phyloP scores from a whole-genome alignment of 2,113 vertebrate genomes.

The Sinosuthora webbiana region DNA sequence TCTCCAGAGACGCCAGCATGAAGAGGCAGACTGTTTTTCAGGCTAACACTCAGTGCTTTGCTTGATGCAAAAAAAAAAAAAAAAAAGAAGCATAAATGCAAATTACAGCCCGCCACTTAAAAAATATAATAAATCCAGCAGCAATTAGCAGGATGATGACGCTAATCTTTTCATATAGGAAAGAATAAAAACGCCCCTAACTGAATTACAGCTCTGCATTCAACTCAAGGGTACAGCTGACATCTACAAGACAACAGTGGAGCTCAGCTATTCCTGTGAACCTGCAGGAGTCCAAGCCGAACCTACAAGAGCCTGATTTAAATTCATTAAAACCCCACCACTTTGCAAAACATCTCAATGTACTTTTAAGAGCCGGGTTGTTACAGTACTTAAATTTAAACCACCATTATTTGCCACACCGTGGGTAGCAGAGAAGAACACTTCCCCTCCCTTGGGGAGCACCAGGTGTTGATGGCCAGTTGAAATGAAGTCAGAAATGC shows the following conservation, averaged over 20 bases:
- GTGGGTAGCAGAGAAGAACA: neutral
- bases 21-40: conserved; percentile 62
- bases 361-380: neutral
- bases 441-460: neutral
- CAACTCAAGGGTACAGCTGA: conserved; percentile 60
- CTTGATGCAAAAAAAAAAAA: conserved; percentile 49
- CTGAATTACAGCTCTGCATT: conserved; percentile 68
- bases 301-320: neutral
- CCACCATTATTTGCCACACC: neutral
- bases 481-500: neutral
- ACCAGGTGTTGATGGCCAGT: neutral
- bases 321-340: neutral
- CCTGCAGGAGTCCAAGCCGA: neutral
- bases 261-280: conserved; percentile 47
- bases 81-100: conserved; percentile 59
- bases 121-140: conserved; percentile 67
- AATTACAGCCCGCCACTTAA: conserved; percentile 38
- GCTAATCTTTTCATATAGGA: conserved; percentile 68
- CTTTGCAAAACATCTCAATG: neutral
- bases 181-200: conserved; percentile 67
- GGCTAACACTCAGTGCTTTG: neutral
- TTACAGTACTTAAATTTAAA: neutral
- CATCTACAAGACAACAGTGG: conserved; percentile 33
- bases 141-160: conserved; percentile 68
- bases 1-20: conserved; percentile 56